Evolutionary conservation across 2,888 invertebrate species (phyloP).

Genomic region (Iselma pallidipennis): DNA sequence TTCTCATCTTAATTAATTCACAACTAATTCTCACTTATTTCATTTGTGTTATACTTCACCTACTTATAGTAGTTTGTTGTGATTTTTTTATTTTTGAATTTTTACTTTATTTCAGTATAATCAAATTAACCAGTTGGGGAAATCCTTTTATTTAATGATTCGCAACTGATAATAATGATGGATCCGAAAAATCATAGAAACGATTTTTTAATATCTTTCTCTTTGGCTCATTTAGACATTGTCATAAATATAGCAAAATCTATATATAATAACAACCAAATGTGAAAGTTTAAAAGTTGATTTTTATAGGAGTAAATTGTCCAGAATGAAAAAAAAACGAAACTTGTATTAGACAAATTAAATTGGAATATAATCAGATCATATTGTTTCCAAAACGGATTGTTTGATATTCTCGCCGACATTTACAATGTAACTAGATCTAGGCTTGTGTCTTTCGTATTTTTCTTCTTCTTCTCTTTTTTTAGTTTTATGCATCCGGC

Average conservation of each 20-base stretch:
- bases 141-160: neutral
- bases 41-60: neutral
- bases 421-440: neutral
- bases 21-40: neutral
- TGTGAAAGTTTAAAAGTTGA: neutral
- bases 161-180: neutral
- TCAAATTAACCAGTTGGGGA: neutral
- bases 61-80: neutral
- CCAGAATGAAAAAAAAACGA: neutral
- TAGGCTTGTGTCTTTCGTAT: neutral
- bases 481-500: neutral
- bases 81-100: neutral
- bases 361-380: neutral
- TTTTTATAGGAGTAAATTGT: neutral
- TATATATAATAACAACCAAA: too few relatives aligned
- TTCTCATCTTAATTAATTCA: slow-evolving; percentile 1
- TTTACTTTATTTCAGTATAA: neutral
- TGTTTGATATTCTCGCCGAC: too few relatives aligned
- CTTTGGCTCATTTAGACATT: neutral
- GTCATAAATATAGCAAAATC: neutral
- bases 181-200: neutral
- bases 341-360: neutral
- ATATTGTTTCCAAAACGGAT: too few relatives aligned
- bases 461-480: neutral
- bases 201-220: neutral